Conservation (phyloP, 2,113 vertebrate genomes). For the Indicator indicator region DNA sequence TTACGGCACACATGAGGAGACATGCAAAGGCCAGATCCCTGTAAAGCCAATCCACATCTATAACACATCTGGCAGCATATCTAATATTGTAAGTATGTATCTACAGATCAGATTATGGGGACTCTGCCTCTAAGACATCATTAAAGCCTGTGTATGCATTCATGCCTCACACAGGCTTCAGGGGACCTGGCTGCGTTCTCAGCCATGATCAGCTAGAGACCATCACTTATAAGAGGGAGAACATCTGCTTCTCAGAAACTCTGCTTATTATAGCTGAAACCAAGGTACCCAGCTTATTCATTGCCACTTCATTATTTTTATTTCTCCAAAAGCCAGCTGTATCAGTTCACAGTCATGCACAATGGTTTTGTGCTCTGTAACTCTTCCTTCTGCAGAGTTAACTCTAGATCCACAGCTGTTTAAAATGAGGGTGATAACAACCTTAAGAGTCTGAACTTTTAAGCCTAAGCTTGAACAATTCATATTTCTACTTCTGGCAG, state of each 20-base stretch:
- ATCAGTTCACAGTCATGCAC: not conserved
- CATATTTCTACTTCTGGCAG: not conserved
- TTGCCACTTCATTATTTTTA: not conserved
- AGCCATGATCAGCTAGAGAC: not conserved
- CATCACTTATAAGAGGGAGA: not conserved
- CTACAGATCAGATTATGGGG: not conserved
- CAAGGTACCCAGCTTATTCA: not conserved
- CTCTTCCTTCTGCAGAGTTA: not conserved
- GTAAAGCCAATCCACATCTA: not conserved
- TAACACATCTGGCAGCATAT: not conserved
- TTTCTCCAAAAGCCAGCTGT: not conserved
- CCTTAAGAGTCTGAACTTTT: not conserved
- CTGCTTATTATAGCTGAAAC: not conserved
- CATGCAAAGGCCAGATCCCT: not conserved
- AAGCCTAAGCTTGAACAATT: not conserved
- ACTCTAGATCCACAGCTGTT: not conserved
- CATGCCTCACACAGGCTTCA: not conserved
- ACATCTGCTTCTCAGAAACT: not conserved
- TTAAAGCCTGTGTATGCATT: not conserved
- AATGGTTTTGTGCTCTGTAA: not conserved
- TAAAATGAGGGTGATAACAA: not conserved
- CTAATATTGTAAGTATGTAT: not conserved
- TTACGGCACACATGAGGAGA: not conserved
- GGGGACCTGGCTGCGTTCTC: not conserved
- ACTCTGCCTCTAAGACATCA: not conserved